Evolutionary conservation across 2,797 vertebrate genomes (phyloP).

Genomic region (Sebastes miniatus): DNA sequence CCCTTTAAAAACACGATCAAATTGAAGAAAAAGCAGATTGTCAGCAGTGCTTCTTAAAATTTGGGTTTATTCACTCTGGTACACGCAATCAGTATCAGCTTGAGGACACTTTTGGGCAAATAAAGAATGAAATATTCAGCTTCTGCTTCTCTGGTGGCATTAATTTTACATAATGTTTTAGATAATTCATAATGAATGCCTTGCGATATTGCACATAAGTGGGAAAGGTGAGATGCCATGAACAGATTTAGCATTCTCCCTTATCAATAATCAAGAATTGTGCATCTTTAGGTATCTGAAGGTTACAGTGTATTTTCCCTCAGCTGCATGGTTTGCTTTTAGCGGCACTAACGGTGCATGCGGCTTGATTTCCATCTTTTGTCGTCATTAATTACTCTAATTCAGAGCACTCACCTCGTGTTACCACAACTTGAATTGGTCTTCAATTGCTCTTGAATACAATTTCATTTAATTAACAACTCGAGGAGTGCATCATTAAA

Average conservation of each 20-base stretch:
- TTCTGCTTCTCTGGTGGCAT: slow-evolving; percentile 19
- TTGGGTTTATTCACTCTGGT: background rate
- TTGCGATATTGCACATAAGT: slow-evolving; percentile 9
- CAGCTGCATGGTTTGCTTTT: slow-evolving; percentile 15
- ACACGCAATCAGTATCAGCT: slow-evolving; percentile 11
- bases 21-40: background rate
- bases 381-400: slow-evolving; percentile 59
- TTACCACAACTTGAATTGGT: slow-evolving; percentile 61
- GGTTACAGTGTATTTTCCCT: background rate
- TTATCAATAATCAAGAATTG: background rate
- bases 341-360: background rate
- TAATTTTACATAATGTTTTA: slow-evolving; percentile 45
- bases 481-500: slow-evolving; percentile 51
- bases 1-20: background rate
- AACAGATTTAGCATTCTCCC: background rate
- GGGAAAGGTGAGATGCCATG: slow-evolving; percentile 4
- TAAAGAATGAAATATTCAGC: slow-evolving; percentile 47
- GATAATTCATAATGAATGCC: slow-evolving; percentile 32
- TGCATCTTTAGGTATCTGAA: slow-evolving; percentile 2
- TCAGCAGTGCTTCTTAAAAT: background rate
- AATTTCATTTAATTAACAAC: slow-evolving; percentile 67
- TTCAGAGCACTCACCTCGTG: slow-evolving; percentile 58
- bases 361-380: slow-evolving; percentile 55
- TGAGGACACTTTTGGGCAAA: slow-evolving; percentile 37
- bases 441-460: slow-evolving; percentile 63